These are phyloP conservation scores for Sinonovacula constricta DNA, from an alignment of 1,140 invertebrate species.

Conservation along the genomic window DNA sequence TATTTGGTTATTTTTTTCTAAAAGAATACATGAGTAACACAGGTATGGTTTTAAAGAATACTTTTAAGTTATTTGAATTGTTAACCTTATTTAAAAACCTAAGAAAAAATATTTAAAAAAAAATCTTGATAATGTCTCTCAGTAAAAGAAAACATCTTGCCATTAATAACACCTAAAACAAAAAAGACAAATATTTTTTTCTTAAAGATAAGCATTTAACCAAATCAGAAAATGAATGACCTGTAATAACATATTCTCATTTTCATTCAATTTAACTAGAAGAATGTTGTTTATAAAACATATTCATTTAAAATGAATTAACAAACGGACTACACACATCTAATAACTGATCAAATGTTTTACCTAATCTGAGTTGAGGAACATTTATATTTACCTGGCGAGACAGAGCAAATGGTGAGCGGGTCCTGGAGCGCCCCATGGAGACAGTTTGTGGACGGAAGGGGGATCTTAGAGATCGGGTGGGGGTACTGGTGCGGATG, in stretches of 20 bases:
- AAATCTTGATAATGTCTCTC: too few species aligned
- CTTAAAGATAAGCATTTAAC: neutral
- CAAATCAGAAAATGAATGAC: neutral
- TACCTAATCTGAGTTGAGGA: too few species aligned
- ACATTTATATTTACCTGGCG: conserved; percentile 57
- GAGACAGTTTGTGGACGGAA: conserved; percentile 39
- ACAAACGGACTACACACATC: neutral
- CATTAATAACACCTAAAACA: too few species aligned
- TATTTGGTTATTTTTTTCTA: too few species aligned
- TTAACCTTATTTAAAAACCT: too few species aligned
- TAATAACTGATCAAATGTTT: too few species aligned
- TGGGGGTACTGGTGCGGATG: conserved; percentile 56
- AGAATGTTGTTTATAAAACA: neutral
- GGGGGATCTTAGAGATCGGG: conserved; percentile 44
- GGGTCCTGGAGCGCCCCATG: conserved; percentile 47
- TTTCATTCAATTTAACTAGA: too few species aligned
- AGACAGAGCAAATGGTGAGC: conserved; percentile 66
- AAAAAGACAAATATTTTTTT: neutral
- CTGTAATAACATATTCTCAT: neutral
- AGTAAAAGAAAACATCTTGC: too few species aligned
- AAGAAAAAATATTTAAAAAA: too few species aligned
- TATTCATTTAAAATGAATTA: neutral
- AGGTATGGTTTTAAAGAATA: too few species aligned
- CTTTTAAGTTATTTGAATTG: too few species aligned
- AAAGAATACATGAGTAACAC: too few species aligned